phyloP scores from a whole-genome alignment of 2,797 vertebrate species.

The Hybognathus amarus region DNA sequence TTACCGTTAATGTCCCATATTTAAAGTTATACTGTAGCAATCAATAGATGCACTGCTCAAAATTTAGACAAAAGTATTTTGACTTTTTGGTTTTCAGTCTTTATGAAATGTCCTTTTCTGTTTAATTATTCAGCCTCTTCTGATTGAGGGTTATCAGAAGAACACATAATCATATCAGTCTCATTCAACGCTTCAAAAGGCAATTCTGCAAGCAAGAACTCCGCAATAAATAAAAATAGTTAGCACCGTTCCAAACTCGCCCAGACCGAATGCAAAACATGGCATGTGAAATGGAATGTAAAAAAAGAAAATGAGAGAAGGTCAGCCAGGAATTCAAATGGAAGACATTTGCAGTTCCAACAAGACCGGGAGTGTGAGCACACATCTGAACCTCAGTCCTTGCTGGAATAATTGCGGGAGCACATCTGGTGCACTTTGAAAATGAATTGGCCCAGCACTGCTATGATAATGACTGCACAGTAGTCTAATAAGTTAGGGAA shows the following conservation, averaged over 20 bases:
- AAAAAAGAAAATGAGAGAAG: conserved; percentile 73
- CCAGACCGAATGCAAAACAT: conserved; percentile 54
- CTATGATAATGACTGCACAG: conserved; percentile 73
- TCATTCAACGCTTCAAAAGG: neutral
- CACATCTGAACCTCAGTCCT: conserved; percentile 77
- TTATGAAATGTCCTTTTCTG: neutral
- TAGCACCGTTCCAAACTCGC: conserved; percentile 44
- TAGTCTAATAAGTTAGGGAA: conserved; percentile 68
- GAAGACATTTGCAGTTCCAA: conserved; percentile 81
- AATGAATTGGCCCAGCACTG: conserved; percentile 74
- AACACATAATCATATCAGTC: conserved; percentile 7
- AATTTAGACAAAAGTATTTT: neutral
- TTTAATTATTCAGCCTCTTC: neutral
- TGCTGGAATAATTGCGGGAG: conserved; percentile 78
- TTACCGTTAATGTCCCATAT: neutral
- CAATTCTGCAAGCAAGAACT: conserved; percentile 29
- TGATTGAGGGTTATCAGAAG: neutral
- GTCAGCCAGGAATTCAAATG: conserved; percentile 81
- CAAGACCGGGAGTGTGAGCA: conserved; percentile 69
- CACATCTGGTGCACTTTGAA: conserved; percentile 84
- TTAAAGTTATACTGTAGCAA: neutral
- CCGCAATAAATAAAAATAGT: conserved; percentile 45
- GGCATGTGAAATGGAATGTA: conserved; percentile 62
- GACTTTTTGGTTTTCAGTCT: neutral
- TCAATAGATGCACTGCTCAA: neutral